These are phyloP conservation scores for Camponotus fellah DNA, from an alignment of 2,888 invertebrate genomes.

Conservation along the genomic window DNA sequence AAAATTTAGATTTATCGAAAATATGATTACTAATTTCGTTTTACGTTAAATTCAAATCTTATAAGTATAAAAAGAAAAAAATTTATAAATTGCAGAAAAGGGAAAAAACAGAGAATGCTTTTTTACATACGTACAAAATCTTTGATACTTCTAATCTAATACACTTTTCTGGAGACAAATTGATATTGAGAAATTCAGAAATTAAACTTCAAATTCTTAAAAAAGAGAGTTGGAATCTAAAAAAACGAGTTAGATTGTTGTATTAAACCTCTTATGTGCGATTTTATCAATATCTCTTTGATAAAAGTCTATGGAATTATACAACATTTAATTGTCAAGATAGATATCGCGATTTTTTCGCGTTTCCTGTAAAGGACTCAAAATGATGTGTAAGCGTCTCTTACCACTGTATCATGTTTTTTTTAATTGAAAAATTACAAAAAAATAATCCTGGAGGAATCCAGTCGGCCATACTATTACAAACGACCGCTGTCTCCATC, in stretches of 20 bases:
- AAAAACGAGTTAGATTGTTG: not conserved
- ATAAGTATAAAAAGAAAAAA: not conserved
- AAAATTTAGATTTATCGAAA: not conserved
- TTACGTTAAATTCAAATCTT: not conserved
- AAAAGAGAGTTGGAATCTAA: not conserved
- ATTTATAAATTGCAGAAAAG: not conserved
- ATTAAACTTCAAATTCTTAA: not conserved
- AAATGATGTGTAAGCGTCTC: too few species aligned
- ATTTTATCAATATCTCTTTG: not conserved
- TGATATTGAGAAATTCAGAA: not conserved
- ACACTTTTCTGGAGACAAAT: not conserved
- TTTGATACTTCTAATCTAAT: not conserved
- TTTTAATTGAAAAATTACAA: too few species aligned
- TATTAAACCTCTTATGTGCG: not conserved
- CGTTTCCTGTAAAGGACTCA: too few species aligned
- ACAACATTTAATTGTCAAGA: not conserved
- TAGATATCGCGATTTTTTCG: not conserved
- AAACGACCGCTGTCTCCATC: constrained; percentile 44
- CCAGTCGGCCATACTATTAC: not conserved
- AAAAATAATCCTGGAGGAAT: too few species aligned
- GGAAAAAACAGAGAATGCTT: too few species aligned
- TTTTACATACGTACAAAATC: too few species aligned
- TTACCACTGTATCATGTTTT: too few species aligned
- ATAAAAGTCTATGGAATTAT: not conserved
- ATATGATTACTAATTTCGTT: too few species aligned